Evolutionary conservation across 2,888 invertebrate genomes (phyloP).

Genomic region (Leptopilina drosophilae): DNA sequence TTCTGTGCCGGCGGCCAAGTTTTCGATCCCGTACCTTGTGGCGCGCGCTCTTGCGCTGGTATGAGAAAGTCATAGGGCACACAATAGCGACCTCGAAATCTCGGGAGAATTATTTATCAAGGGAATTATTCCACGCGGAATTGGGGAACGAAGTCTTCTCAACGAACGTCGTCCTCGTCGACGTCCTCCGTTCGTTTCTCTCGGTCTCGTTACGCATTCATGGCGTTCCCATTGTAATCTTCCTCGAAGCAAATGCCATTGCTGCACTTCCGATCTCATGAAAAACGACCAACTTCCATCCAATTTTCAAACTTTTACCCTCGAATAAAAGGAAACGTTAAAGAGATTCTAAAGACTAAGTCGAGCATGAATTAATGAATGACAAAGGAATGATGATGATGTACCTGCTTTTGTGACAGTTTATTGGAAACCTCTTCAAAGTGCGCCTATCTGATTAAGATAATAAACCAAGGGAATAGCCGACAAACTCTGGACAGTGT

Average conservation of each 20-base stretch:
- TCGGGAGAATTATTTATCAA: constrained; percentile 65
- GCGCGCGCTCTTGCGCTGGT: neutral
- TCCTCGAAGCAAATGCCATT: constrained; percentile 32
- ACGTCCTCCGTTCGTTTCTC: neutral
- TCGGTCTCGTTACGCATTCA: constrained; percentile 67
- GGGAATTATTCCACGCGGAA: constrained; percentile 63
- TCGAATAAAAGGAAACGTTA: constrained; percentile 25
- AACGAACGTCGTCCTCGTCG: constrained; percentile 41
- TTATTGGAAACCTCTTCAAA: neutral
- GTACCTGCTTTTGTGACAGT: neutral
- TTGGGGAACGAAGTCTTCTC: constrained; percentile 57
- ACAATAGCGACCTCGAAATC: constrained; percentile 46
- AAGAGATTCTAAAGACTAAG: constrained; percentile 29
- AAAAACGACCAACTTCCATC: constrained; percentile 35
- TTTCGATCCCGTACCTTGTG: constrained; percentile 42
- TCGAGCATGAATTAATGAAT: constrained; percentile 24
- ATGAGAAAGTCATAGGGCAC: constrained; percentile 48
- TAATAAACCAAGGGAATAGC: neutral
- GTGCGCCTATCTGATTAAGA: neutral
- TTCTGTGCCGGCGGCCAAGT: constrained; percentile 52
- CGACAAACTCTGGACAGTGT: neutral
- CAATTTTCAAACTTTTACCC: constrained; percentile 36
- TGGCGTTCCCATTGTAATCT: constrained; percentile 62
- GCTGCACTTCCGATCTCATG: constrained; percentile 31
- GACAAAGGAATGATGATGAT: neutral